Conservation (phyloP, 2,113 vertebrate genomes). For the Scatophagus argus region DNA sequence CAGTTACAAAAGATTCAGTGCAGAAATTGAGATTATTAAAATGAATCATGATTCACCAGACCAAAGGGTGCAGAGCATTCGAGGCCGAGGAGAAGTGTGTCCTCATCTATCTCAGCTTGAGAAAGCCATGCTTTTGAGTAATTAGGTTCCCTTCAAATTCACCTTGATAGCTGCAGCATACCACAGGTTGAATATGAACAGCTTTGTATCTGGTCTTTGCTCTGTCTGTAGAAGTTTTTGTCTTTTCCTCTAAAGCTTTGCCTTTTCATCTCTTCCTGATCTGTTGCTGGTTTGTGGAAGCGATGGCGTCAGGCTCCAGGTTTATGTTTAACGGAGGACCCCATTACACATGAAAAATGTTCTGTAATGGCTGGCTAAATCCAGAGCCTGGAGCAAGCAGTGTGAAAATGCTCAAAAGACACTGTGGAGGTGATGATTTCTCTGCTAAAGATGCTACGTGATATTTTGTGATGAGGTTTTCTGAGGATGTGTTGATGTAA, state of each 20-base stretch:
- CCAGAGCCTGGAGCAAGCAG: slow-evolving; percentile 51
- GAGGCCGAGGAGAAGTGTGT: background rate
- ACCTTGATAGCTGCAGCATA: slow-evolving; percentile 2
- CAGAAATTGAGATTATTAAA: background rate
- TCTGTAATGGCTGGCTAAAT: slow-evolving; percentile 62
- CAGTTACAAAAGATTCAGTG: background rate
- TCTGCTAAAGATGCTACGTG: slow-evolving; percentile 38
- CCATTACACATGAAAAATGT: slow-evolving; percentile 77
- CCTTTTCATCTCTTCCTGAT: slow-evolving; percentile 52
- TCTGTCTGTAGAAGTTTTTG: background rate
- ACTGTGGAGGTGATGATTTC: slow-evolving; percentile 47
- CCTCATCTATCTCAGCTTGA: slow-evolving; percentile 32
- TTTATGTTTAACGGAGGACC: slow-evolving; percentile 75
- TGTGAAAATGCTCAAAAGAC: slow-evolving; percentile 48
- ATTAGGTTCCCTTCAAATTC: slow-evolving; percentile 15
- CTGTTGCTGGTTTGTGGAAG: slow-evolving; percentile 43
- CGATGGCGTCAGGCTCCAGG: slow-evolving; percentile 53
- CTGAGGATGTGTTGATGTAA: slow-evolving; percentile 7
- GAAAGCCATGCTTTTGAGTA: background rate
- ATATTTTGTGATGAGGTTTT: slow-evolving; percentile 40
- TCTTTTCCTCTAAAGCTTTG: background rate
- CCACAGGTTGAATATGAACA: slow-evolving; percentile 1
- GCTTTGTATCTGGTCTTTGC: slow-evolving; percentile 16
- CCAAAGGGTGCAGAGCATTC: background rate
- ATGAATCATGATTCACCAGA: background rate